Evolutionary conservation across 1,140 invertebrate species (phyloP).

Genomic region (Sinonovacula constricta): DNA sequence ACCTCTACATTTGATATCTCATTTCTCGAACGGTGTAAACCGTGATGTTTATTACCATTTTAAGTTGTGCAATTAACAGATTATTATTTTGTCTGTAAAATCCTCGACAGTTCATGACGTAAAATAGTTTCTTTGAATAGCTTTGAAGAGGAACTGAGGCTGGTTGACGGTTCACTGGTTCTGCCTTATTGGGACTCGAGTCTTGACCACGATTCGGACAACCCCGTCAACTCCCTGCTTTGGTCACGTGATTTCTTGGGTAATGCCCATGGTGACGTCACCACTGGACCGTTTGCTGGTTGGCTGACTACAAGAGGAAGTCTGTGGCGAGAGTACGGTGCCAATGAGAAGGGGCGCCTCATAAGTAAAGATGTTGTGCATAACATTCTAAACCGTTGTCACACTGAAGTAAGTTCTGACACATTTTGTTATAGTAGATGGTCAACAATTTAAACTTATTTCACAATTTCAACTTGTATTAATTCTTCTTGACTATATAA

Average conservation of each 20-base stretch:
- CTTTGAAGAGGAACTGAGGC: slow-evolving; percentile 60
- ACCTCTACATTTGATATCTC: too few species aligned
- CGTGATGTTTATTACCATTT: too few species aligned
- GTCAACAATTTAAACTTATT: too few species aligned
- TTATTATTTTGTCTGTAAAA: too few species aligned
- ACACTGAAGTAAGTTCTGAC: slow-evolving; percentile 26
- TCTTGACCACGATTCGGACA: slow-evolving; percentile 69
- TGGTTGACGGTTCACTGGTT: slow-evolving; percentile 55
- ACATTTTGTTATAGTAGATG: too few species aligned
- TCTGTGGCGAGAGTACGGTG: slow-evolving; percentile 24
- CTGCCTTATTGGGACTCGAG: slow-evolving; percentile 77
- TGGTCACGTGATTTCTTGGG: slow-evolving; percentile 73
- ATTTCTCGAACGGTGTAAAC: too few species aligned
- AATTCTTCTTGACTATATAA: too few species aligned
- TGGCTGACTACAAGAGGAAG: slow-evolving; percentile 18
- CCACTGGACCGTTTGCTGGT: slow-evolving; percentile 70
- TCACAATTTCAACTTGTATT: too few species aligned
- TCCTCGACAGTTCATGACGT: too few species aligned
- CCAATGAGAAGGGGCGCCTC: background rate
- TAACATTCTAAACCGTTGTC: background rate
- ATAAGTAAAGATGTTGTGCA: background rate
- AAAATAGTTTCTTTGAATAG: too few species aligned
- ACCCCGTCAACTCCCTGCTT: slow-evolving; percentile 72
- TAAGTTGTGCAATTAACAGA: too few species aligned
- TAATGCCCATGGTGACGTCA: slow-evolving; percentile 76